Evolutionary conservation across 2,888 invertebrate genomes (phyloP), one percentile per base, ranked within the genome.

Genomic region (Acleris literana): DNA sequence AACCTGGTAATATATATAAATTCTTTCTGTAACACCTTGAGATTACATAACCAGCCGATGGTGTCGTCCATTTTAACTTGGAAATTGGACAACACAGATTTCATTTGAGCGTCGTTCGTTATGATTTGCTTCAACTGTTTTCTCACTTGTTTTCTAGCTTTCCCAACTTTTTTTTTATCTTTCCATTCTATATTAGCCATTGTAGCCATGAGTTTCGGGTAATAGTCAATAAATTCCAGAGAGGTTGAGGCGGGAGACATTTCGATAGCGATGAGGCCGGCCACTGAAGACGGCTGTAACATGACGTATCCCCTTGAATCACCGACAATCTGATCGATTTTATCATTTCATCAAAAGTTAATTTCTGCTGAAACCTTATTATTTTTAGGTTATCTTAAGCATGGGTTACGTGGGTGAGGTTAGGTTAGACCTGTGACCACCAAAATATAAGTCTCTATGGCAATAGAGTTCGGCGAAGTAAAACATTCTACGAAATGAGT

Each of bases 11-110:
- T 93, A 20, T 94, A 78, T 5, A 93, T 71, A 72, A 96, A 95
- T 75, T 95, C 94, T 48, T 93, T 86, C 5, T 94, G 86, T 43
- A 99, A 85, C 0, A 94, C 92, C 54, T 95, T 93, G 18, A 98
- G 83, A 86, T 99, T 98, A 33, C 96, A 90, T 16, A 94, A 92
- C 98, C 98, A 98, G 16, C 92, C 92, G 69, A 90, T 83, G 0
- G 71, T 78, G 0, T 80, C 77, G 25, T 86, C 78, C 0, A 72
- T 1, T 69, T 93, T 92, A n/a, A 94, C 72, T 0, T 88, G 88
- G 63, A 93, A 88, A 68, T 94, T 93, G 0, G 88, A 82, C 16
- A 95, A 83, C 3, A 93, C 83, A 1, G 87, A 77, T 2, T 91
- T 76, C 63, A 98, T 86, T 54, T 94, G 93, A 4, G 90, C 74